These are phyloP conservation scores for Bellardia bayeri DNA, from an alignment of 2,888 invertebrate species.

Conservation along the genomic window DNA sequence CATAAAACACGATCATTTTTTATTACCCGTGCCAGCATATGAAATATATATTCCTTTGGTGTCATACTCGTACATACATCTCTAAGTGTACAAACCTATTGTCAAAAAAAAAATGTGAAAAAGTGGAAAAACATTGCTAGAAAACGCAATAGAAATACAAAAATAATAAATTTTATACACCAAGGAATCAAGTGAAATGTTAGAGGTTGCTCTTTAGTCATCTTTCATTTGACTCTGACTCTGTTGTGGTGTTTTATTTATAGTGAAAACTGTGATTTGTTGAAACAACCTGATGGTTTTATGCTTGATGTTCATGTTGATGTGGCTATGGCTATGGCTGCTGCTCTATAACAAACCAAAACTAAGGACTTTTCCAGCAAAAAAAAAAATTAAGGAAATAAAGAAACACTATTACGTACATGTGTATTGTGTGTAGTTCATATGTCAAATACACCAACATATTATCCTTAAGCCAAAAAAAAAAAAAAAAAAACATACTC, in stretches of 20 bases:
- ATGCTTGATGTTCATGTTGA: slow-evolving; percentile 38
- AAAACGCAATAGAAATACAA: slow-evolving; percentile 9
- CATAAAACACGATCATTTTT: slow-evolving; percentile 64
- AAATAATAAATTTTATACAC: slow-evolving; percentile 39
- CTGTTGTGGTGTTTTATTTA: slow-evolving; percentile 31
- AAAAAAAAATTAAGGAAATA: slow-evolving; percentile 7
- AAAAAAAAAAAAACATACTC: slow-evolving; percentile 1
- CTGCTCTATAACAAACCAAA: slow-evolving; percentile 38
- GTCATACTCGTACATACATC: slow-evolving; percentile 24
- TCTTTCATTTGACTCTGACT: slow-evolving; percentile 29
- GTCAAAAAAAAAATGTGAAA: slow-evolving; percentile 37
- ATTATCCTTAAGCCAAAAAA: slow-evolving; percentile 52
- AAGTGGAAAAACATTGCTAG: neutral
- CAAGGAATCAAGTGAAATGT: slow-evolving; percentile 48
- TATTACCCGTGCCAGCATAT: slow-evolving; percentile 46
- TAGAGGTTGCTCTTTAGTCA: slow-evolving; percentile 46
- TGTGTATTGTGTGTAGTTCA: slow-evolving; percentile 62
- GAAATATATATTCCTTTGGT: slow-evolving; percentile 15
- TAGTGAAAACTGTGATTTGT: slow-evolving; percentile 67
- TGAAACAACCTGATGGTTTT: slow-evolving; percentile 60
- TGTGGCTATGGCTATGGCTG: neutral
- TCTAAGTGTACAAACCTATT: slow-evolving; percentile 1
- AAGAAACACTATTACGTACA: slow-evolving; percentile 9
- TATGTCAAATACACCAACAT: slow-evolving; percentile 68
- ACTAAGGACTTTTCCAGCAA: slow-evolving; percentile 21